Evolutionary conservation across 2,888 invertebrate genomes (phyloP).

Genomic region (Heteromyza rotundicornis): DNA sequence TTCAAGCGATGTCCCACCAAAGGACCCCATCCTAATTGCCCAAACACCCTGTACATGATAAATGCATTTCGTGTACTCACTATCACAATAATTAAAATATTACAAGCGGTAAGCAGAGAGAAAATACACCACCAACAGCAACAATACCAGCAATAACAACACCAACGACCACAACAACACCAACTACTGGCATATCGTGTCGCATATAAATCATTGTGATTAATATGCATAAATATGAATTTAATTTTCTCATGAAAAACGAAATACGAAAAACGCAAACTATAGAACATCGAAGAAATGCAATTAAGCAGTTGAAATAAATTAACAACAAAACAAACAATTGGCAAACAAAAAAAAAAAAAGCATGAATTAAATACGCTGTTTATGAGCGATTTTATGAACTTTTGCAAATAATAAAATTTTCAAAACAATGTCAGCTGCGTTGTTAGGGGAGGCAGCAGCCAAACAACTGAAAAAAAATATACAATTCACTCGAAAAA

Average conservation of each 20-base stretch:
- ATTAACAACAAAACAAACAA: not conserved
- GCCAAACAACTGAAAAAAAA: too few species aligned
- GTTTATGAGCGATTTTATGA: slow-evolving; percentile 19
- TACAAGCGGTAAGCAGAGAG: slow-evolving; percentile 31
- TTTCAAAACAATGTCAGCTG: not conserved
- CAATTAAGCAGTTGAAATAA: not conserved
- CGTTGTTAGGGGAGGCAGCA: slow-evolving; percentile 60
- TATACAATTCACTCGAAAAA: too few species aligned
- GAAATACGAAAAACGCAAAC: not conserved
- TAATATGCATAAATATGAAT: slow-evolving; percentile 44
- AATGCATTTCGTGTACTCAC: slow-evolving; percentile 29
- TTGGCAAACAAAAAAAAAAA: not conserved
- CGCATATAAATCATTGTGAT: slow-evolving; percentile 40
- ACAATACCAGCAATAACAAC: slow-evolving; percentile 10
- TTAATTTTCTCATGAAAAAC: slow-evolving; percentile 23
- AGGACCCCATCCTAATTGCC: too few species aligned
- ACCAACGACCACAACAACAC: slow-evolving; percentile 28
- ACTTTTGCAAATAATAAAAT: not conserved
- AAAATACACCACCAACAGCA: slow-evolving; percentile 5
- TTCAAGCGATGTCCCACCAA: too few species aligned
- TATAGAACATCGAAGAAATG: not conserved
- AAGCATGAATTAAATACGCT: too few species aligned
- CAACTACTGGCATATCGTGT: slow-evolving; percentile 28
- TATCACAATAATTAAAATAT: slow-evolving; percentile 37
- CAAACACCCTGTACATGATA: slow-evolving; percentile 4